Base-by-base conservation (phyloP, 2,797 vertebrate genomes). In the Ptychobarbus kaznakovi region DNA sequence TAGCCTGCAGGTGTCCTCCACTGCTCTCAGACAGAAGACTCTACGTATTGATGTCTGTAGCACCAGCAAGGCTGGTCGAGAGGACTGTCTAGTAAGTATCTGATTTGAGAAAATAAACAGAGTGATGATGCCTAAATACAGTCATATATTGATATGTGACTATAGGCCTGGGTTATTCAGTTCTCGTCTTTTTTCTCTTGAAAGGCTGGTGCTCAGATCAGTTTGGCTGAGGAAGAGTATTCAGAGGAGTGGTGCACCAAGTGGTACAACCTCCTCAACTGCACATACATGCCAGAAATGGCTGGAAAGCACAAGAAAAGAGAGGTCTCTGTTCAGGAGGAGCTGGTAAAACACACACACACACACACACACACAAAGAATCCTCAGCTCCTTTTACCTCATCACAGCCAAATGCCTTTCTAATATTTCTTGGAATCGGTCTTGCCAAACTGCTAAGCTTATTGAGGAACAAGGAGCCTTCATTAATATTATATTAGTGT, bases 251-350 rank as follows among this genome's bases (percentile, higher is more conserved):
- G 95, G 91, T 94, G 94, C 83, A 96, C 94, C 12, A 95, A 95
- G 84, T 99, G 97, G 97, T 99, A 97, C 93, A 99, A 99, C 93
- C 96, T 99, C 76, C 96, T 99, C 86, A 97, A 94, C 90, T 95
- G 94, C 10, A 93, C 94, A 90, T 95, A 95, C 91, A 93, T 97
- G 90, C 91, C 96, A 56, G 95, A 96, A 81, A 94, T 96, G 88
- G 93, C 82, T 88, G 90, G 84, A 90, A 95, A 95, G 90, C 93
- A 91, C 90, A 94, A 93, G 42, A 91, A 91, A 22, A 44, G 81
- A 16, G 42, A 91, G 65, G 56, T 28, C 9, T 65, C 85, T 58
- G 13, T 25, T 16, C 76, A 74, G 42, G 80, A 74, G 32, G 75
- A 88, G 16, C 68, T 81, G 89, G 90, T 91, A 74, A 82, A 28